phyloP scores from a whole-genome alignment of 2,888 invertebrate genomes.

The Hydrotaea cyrtoneurina region DNA sequence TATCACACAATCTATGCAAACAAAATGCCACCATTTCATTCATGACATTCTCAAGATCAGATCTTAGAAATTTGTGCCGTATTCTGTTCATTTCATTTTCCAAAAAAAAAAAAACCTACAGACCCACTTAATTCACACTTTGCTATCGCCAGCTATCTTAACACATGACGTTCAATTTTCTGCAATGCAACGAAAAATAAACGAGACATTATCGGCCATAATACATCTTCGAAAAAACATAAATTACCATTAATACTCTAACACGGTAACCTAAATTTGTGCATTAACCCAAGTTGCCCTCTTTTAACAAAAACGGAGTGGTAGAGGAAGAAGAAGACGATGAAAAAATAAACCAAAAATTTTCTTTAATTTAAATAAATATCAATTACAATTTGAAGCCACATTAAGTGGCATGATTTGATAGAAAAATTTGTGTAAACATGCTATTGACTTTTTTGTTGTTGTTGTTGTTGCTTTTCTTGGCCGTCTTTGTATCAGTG shows the following conservation, averaged over 20 bases:
- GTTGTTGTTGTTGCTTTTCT: slow-evolving; percentile 36
- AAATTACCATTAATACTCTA: slow-evolving; percentile 48
- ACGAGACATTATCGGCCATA: slow-evolving; percentile 33
- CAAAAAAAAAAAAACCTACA: not conserved
- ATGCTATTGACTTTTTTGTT: slow-evolving; percentile 53
- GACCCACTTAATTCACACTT: slow-evolving; percentile 37
- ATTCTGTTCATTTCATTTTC: not conserved
- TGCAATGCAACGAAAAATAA: slow-evolving; percentile 32
- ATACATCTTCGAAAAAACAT: slow-evolving; percentile 25
- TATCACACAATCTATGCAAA: not conserved
- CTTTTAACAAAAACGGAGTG: slow-evolving; percentile 6
- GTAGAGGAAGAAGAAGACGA: not conserved
- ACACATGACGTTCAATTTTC: slow-evolving; percentile 29
- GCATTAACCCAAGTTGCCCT: slow-evolving; percentile 56
- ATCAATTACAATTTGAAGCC: slow-evolving; percentile 65
- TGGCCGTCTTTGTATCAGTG: not conserved
- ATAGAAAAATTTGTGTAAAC: slow-evolving; percentile 62
- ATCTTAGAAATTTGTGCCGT: not conserved
- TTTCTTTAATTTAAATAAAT: slow-evolving; percentile 65
- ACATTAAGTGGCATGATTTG: slow-evolving; percentile 64
- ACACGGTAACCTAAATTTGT: slow-evolving; percentile 64
- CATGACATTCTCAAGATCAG: not conserved
- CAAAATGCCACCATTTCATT: not conserved
- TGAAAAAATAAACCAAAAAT: slow-evolving; percentile 46
- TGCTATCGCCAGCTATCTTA: slow-evolving; percentile 9